Evolutionary conservation across 2,888 invertebrate species (phyloP).

Genomic region (Eristalis tenax): DNA sequence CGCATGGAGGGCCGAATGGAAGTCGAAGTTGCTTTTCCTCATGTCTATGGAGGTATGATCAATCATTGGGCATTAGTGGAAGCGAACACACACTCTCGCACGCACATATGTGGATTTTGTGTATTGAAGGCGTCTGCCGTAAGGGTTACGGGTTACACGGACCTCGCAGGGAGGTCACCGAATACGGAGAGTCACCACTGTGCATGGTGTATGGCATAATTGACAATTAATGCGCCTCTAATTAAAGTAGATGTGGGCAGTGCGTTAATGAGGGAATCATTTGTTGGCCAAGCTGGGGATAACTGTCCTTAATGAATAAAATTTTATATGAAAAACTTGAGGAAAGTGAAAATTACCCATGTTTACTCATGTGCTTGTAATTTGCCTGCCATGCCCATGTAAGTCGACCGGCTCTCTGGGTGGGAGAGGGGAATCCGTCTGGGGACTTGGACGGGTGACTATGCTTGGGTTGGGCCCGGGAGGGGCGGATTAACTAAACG

Average conservation of each 20-base stretch:
- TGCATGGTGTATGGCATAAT: constrained; percentile 42
- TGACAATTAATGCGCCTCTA: constrained; percentile 65
- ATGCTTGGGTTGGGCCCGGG: not conserved
- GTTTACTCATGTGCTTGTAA: not conserved
- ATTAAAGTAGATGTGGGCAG: constrained; percentile 67
- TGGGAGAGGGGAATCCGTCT: not conserved
- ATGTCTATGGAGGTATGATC: constrained; percentile 63
- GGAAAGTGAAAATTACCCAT: not conserved
- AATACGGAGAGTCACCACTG: constrained; percentile 6
- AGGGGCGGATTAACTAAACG: not conserved
- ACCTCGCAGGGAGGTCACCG: constrained; percentile 41
- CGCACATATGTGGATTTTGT: not conserved
- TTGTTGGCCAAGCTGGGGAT: not conserved
- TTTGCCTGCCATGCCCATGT: not conserved
- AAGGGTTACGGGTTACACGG: constrained; percentile 58
- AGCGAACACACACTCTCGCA: not conserved
- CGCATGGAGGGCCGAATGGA: not conserved
- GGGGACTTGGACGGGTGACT: not conserved
- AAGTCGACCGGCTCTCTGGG: not conserved
- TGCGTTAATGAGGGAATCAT: constrained; percentile 65
- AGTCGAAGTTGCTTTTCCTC: constrained; percentile 6
- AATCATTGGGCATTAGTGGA: constrained; percentile 61
- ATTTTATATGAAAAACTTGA: constrained; percentile 38
- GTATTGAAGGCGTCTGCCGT: constrained; percentile 21
- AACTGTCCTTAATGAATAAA: constrained; percentile 39